A percentile compares a stretch with the other conserved stretches of the same genome.
Evolutionary conservation across 2,113 vertebrate species (phyloP).

Genomic region (Gopherus evgoodei): DNA sequence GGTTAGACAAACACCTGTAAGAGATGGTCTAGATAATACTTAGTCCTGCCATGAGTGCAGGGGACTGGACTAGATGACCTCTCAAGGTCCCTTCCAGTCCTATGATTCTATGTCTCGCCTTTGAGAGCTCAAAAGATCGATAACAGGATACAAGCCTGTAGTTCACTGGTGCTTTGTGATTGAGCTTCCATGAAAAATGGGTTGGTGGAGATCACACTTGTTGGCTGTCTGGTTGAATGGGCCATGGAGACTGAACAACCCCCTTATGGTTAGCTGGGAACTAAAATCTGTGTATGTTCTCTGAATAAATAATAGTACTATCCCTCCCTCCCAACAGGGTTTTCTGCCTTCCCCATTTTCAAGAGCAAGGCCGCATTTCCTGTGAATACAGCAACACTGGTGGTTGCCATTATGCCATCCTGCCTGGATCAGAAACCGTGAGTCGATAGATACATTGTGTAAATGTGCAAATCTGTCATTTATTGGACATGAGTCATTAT

Average conservation of each 20-base stretch:
- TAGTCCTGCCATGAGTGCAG: too few relatives aligned
- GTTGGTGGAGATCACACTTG: rapidly evolving
- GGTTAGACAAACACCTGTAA: too few relatives aligned
- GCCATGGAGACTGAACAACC: not conserved
- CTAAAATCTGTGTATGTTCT: not conserved
- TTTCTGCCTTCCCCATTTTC: not conserved
- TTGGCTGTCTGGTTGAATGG: not conserved
- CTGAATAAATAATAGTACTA: not conserved
- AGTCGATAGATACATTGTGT: rapidly evolving
- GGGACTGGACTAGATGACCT: too few relatives aligned
- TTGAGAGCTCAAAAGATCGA: not conserved
- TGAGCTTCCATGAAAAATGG: not conserved
- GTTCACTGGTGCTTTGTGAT: not conserved
- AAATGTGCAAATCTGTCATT: rapidly evolving
- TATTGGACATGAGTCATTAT: rapidly evolving
- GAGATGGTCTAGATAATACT: too few relatives aligned
- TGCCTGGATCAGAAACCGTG: rapidly evolving
- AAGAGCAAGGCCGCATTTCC: not conserved
- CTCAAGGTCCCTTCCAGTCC: too few relatives aligned
- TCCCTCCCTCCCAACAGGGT: not conserved
- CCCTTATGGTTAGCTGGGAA: not conserved
- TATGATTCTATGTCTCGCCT: not conserved
- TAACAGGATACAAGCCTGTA: not conserved
- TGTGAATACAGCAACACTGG: not conserved
- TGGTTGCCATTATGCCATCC: rapidly evolving